Base-by-base conservation (phyloP, 2,113 vertebrate species). In the Syngnathus floridae region DNA sequence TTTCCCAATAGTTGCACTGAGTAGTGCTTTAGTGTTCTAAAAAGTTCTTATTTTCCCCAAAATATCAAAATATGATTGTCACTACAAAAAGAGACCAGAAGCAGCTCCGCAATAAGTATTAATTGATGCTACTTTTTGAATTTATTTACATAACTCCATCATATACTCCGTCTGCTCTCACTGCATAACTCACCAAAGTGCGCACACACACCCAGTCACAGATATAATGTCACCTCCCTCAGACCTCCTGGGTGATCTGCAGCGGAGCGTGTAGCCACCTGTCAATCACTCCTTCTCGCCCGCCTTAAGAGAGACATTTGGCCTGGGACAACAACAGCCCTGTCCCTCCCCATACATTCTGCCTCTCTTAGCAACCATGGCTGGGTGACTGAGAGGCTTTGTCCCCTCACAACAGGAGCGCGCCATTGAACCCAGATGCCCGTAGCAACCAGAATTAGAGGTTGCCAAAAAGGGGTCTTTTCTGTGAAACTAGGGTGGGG, bases 231-330 rank as follows among this genome's bases (percentile, higher is more conserved):
- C 59, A 61, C 38, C 59, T 69, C 82, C 65, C 77, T 62, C 62
- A 79, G 86, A 88, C 87, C 84, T 88, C 81, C 81, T 69, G 73
- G 83, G 82, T 76, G 81, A 89, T 81, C 77, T 21, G 81, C 87
- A 88, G 75, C 78, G 78, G 82, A 89, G 87, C 83, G 82, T 88
- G 88, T 86, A 90, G 88, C 87, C 87, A 88, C 87, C 84, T 86
- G 88, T 88, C 90, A 87, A 85, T 90, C 88, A 86, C 78, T 76
- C 78, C 70, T 82, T 78, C 76, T 60, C 49, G n/a, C 75, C 79
- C 54, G 73, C 69, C 73, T 81, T 87, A 90, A 90, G 86, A 90
- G 87, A 91, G 88, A 89, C 86, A 77, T 91, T 89, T 90, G 64
- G 80, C 86, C 82, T 84, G 84, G 80, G 84, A 87, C 84, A 84